Percentiles rank a stretch among this genome's conserved stretches.
These are phyloP conservation scores for Brachyhypopomus occidentalis DNA, from an alignment of 2,113 vertebrate genomes.

Conservation along the genomic window DNA sequence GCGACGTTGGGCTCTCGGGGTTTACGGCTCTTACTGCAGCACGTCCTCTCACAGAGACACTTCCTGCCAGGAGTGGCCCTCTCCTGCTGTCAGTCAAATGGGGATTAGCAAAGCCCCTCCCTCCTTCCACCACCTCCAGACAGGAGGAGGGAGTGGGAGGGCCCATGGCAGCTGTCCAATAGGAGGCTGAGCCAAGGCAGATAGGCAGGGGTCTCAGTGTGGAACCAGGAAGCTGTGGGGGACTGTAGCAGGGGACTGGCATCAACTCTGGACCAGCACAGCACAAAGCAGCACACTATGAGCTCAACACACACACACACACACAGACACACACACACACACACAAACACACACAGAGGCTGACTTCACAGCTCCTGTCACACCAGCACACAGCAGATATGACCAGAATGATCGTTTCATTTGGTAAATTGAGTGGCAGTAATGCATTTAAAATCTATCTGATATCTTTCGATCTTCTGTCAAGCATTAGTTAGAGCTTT, in stretches of 20 bases:
- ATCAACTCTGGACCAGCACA: slow-evolving; percentile 26
- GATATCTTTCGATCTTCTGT: background rate
- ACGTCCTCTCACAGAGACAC: slow-evolving; percentile 13
- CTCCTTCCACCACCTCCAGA: slow-evolving; percentile 67
- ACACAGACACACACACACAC: slow-evolving; percentile 13
- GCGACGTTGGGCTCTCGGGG: background rate
- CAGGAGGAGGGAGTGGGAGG: slow-evolving; percentile 8
- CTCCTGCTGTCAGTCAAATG: slow-evolving; percentile 74
- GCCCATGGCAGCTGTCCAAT: slow-evolving; percentile 58
- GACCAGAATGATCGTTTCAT: slow-evolving; percentile 20
- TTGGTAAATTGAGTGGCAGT: slow-evolving; percentile 12
- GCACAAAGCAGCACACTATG: slow-evolving; percentile 1
- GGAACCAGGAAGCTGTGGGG: too few species aligned
- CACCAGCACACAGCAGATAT: slow-evolving; percentile 6
- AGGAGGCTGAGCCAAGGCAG: slow-evolving; percentile 65
- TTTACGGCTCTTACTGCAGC: too few species aligned
- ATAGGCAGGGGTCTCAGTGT: slow-evolving; percentile 61
- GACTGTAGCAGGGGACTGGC: slow-evolving; percentile 29
- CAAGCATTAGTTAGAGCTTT: background rate
- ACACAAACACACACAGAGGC: slow-evolving; percentile 25
- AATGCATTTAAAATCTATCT: background rate
- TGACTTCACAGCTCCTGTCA: background rate
- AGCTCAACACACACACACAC: background rate
- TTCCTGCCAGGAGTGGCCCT: slow-evolving; percentile 65
- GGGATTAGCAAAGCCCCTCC: slow-evolving; percentile 70